These are phyloP conservation scores for Flexamia atlantica DNA, from an alignment of 2,888 invertebrate species.

Conservation along the genomic window DNA sequence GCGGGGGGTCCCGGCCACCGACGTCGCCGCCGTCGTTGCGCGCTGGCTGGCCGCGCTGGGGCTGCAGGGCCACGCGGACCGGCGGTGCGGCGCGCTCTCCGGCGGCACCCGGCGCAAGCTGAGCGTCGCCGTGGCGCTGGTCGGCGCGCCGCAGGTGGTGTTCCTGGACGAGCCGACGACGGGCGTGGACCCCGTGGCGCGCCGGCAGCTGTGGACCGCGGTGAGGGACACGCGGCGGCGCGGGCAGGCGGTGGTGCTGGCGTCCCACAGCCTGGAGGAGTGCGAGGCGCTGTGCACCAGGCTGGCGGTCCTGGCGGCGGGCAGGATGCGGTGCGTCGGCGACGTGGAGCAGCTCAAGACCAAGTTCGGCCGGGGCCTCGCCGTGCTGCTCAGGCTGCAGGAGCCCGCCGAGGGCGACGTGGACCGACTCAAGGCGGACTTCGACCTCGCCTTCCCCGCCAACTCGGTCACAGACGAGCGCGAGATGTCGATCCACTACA, in stretches of 20 bases:
- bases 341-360: conserved; percentile 85
- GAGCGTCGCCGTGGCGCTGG: conserved; percentile 84
- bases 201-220: conserved; percentile 89
- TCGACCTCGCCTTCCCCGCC: conserved; percentile 71
- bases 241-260: conserved; percentile 88
- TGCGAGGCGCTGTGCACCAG: conserved; percentile 89
- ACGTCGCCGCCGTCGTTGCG: conserved; percentile 64
- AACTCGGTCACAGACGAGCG: conserved; percentile 84
- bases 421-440: conserved; percentile 58
- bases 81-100: conserved; percentile 76
- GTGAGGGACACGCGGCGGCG: conserved; percentile 82
- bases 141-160: conserved; percentile 83
- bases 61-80: conserved; percentile 66
- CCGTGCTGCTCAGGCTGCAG: conserved; percentile 77
- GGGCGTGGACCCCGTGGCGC: conserved; percentile 90
- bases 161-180: conserved; percentile 80
- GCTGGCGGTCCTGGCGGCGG: conserved; percentile 86
- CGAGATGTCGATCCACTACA: conserved; percentile 70
- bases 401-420: conserved; percentile 27
- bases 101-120: conserved; percentile 87
- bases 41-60: conserved; percentile 67
- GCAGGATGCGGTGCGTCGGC: conserved; percentile 85
- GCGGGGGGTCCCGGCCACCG: conserved; percentile 79
- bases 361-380: conserved; percentile 83
- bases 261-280: conserved; percentile 92